Evolutionary conservation across 2,797 vertebrate species (phyloP), one percentile per base, ranked within the genome.

Genomic region (Gadopsis bispinosus): DNA sequence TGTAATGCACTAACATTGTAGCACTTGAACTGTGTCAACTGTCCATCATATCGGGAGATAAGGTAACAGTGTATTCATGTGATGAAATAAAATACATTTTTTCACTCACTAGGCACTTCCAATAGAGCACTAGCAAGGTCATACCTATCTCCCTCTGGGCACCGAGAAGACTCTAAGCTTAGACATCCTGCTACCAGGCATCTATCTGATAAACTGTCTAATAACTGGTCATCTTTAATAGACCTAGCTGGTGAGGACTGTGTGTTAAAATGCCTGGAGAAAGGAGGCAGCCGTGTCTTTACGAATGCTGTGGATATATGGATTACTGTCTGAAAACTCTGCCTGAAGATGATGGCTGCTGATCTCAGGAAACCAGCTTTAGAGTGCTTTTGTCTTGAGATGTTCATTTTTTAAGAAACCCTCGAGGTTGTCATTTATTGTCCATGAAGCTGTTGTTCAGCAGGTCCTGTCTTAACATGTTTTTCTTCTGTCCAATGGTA

Each of bases 141-240:
- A 91, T 64, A 79, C 68, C 73, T 76, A 78, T 74, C 75, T 82
- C 80, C 83, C 80, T 79, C 63, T 19, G 59, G 88, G 77, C 82
- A 75, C 65, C 35, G 16, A 81, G 73, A 77, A 66, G 81, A 73
- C 72, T 78, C 55, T 77, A 68, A 87, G 84, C 80, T 73, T 79
- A 88, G 88, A 88, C 84, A 84, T 82, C 77, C 85, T 75, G 81
- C 81, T 83, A 82, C 83, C 81, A 90, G 81, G 79, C 79, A 67
- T 79, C 63, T 71, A 83, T 79, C 90, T 86, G 83, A 87, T 86
- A 83, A 89, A 84, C 76, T 80, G 75, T 87, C 84, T 87, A 79
- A 86, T 91, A 88, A 87, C 85, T 89, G 88, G 82, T 89, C 85
- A 87, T 90, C 79, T 88, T 89, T 86, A 87, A 83, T 80, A 83